These are phyloP conservation scores for Cosmia trapezina DNA, from an alignment of 2,888 invertebrate species.

Conservation along the genomic window DNA sequence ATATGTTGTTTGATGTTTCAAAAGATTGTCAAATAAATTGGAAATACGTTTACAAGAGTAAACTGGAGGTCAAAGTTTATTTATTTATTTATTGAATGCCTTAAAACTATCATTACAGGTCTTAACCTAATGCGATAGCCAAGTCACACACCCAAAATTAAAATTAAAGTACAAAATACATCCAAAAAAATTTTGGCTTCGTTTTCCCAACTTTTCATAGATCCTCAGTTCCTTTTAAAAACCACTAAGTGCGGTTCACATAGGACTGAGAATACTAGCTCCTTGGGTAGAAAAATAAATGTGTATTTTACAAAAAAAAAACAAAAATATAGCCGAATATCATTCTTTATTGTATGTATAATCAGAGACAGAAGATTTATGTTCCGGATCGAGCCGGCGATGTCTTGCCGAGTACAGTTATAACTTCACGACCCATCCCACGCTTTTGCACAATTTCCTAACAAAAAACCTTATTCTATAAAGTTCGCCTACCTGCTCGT, in stretches of 20 bases:
- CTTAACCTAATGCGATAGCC: too few species aligned
- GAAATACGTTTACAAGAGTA: background rate
- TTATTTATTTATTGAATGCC: too few species aligned
- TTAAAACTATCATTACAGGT: too few species aligned
- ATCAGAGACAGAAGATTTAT: slow-evolving; percentile 75
- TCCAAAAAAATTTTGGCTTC: too few species aligned
- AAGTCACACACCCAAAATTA: too few species aligned
- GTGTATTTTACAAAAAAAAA: slow-evolving; percentile 47
- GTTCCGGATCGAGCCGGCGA: slow-evolving; percentile 71
- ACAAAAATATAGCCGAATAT: slow-evolving; percentile 45
- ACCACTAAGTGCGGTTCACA: background rate
- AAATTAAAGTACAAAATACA: too few species aligned
- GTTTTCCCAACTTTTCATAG: too few species aligned
- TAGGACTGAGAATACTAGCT: background rate
- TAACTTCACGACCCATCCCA: slow-evolving; percentile 82
- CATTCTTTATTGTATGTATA: slow-evolving; percentile 64
- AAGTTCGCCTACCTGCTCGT: slow-evolving; percentile 88
- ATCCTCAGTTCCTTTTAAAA: background rate
- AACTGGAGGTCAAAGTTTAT: background rate
- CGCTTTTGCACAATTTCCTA: slow-evolving; percentile 88
- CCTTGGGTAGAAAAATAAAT: slow-evolving; percentile 17
- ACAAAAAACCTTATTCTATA: slow-evolving; percentile 81
- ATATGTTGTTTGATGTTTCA: slow-evolving; percentile 5
- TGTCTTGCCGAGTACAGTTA: slow-evolving; percentile 85
- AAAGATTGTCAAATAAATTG: background rate